Evolutionary conservation across 2,888 invertebrate species (phyloP).

Genomic region (Holacanthella duospinosa): DNA sequence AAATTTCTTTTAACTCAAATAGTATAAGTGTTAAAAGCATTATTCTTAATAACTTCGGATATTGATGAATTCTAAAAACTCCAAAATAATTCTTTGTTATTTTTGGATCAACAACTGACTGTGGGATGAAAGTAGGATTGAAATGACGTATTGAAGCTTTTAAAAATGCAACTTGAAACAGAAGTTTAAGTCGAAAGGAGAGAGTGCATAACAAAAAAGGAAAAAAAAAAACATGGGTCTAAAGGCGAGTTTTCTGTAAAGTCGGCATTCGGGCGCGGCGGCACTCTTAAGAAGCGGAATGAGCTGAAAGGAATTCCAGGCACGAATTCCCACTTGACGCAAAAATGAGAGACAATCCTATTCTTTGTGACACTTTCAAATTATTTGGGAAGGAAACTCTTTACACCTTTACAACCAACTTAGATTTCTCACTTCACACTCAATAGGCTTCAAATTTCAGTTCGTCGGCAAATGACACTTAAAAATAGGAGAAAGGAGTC

Average conservation of each 20-base stretch:
- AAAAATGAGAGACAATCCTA: conserved; percentile 28
- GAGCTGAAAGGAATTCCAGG: conserved; percentile 22
- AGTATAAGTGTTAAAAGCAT: too few species aligned
- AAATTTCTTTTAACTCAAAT: too few species aligned
- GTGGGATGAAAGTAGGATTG: too few species aligned
- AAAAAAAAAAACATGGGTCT: conserved; percentile 13
- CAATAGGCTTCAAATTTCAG: conserved; percentile 14
- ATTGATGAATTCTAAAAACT: too few species aligned
- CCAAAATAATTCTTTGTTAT: too few species aligned
- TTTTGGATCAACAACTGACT: too few species aligned
- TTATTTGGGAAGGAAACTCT: conserved; percentile 10
- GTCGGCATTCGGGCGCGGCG: not conserved
- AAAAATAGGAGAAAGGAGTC: too few species aligned
- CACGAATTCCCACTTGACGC: conserved; percentile 25
- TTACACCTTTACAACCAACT: not conserved
- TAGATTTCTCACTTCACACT: conserved; percentile 18
- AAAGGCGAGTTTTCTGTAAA: conserved; percentile 14
- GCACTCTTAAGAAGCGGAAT: not conserved
- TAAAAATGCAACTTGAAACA: not conserved
- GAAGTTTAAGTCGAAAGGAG: too few species aligned
- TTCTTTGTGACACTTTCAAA: conserved; percentile 23
- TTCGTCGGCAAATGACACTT: not conserved
- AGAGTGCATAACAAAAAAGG: too few species aligned
- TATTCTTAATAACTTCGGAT: too few species aligned
- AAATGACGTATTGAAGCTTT: not conserved